Evolutionary conservation across 2,888 invertebrate species (phyloP), one percentile per base, ranked within the genome.

Genomic region (Philereme vetulata): DNA sequence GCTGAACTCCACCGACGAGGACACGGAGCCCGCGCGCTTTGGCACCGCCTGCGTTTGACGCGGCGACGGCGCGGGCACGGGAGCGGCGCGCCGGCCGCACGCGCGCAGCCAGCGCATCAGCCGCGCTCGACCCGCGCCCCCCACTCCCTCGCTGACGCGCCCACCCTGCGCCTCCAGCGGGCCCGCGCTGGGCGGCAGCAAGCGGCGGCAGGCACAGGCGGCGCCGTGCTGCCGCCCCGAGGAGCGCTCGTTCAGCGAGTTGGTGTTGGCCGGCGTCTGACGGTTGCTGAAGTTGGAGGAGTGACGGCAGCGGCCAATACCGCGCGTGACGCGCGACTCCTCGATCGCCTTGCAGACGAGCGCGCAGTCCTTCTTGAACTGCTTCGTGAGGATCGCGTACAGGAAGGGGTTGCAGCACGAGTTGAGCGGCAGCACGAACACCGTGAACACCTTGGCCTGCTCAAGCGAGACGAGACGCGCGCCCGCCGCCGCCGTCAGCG

Each of bases 361-460:
- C 4, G 98, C 97, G 90, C 98, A 98, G 90, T 99, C 98, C 88
- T 98, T 98, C 88, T 98, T 98, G 86, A 98, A 98, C 85, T 98
- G 98, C 83, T 99, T 98, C 5, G 99, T 99, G 77, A 99, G 95
- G 72, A 99, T 98, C 52, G 99, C 99, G 85, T 99, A 99, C 35
- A 99, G 94, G 85, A 99, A 99, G 0, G 99, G 99, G 90, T 99
- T 99, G 89, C 98, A 98, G 86, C 98, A 99, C 9, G 98, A 97
- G 88, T 99, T 99, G 66, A 99, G 92, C 1, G 99, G 99, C 72
- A 99, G 93, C 56, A 99, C 96, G 84, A 99, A 98, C 44, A 99
- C 98, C 3, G 98, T 98, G 83, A 97, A 98, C 71, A 97, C 96
- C 93, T 99, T 99, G 49, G 99, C 98, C 88, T 98, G 97, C 82